phyloP scores from a whole-genome alignment of 2,888 invertebrate genomes.

The Podabrus alpinus region DNA sequence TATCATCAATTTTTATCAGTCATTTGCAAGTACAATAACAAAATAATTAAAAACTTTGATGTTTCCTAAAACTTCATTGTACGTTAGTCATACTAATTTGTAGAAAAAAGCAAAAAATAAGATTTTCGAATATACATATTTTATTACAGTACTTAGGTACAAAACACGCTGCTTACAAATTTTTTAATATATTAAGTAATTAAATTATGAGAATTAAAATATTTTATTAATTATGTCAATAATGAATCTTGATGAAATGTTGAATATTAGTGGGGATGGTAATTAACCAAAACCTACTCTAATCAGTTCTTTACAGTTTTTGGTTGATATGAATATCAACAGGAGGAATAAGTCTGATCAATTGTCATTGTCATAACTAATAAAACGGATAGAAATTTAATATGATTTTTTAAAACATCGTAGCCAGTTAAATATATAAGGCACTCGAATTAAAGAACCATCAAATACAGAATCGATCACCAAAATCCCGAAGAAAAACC shows the following conservation, averaged over 20 bases:
- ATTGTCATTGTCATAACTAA: neutral
- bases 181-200: neutral
- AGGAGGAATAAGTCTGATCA: neutral
- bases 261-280: neutral
- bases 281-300: neutral
- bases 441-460: neutral
- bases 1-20: neutral
- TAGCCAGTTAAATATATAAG: constrained; percentile 1
- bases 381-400: neutral
- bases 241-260: neutral
- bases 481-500: constrained; percentile 47
- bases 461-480: constrained; percentile 32
- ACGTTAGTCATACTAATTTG: too few relatives aligned
- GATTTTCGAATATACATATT: neutral
- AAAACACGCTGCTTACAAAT: neutral
- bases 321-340: neutral
- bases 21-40: neutral
- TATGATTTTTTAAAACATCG: neutral
- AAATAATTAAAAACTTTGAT: neutral
- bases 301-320: neutral
- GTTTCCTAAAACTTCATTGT: neutral
- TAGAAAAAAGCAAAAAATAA: neutral
- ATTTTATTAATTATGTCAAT: neutral
- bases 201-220: neutral
- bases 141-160: neutral